phyloP scores from a whole-genome alignment of 2,113 vertebrate species.

The Ptilorrhoa leucosticta region DNA sequence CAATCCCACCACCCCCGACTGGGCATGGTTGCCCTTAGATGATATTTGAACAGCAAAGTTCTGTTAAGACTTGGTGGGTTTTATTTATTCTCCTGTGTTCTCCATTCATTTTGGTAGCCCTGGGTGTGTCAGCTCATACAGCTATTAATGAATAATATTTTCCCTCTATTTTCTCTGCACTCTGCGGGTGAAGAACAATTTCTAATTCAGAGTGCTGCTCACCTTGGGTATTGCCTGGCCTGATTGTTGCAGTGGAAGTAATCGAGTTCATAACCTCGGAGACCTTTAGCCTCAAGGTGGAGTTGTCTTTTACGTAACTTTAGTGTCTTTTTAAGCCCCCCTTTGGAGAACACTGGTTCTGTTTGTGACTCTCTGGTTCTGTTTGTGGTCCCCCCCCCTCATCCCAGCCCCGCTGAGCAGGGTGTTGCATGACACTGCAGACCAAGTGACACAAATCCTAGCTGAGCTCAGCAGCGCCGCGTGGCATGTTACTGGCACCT shows the following conservation, averaged over 20 bases:
- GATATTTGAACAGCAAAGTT: not conserved
- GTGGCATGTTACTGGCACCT: not conserved
- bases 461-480: not conserved
- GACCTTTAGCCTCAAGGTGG: not conserved
- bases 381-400: rapidly evolving
- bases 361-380: not conserved
- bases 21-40: not conserved
- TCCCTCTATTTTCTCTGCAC: not conserved
- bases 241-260: not conserved
- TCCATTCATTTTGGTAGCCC: not conserved
- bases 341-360: rapidly evolving
- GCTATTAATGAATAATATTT: not conserved
- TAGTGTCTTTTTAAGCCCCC: rapidly evolving
- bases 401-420: not conserved
- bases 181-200: not conserved
- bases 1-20: not conserved
- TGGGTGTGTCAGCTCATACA: not conserved
- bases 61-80: not conserved
- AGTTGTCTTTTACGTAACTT: rapidly evolving
- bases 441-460: not conserved
- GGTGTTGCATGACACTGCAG: not conserved
- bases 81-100: not conserved
- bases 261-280: rapidly evolving
- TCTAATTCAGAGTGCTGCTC: not conserved
- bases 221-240: not conserved